These are phyloP conservation scores for Geotrupes spiniger DNA, from an alignment of 2,888 invertebrate genomes.

Conservation along the genomic window DNA sequence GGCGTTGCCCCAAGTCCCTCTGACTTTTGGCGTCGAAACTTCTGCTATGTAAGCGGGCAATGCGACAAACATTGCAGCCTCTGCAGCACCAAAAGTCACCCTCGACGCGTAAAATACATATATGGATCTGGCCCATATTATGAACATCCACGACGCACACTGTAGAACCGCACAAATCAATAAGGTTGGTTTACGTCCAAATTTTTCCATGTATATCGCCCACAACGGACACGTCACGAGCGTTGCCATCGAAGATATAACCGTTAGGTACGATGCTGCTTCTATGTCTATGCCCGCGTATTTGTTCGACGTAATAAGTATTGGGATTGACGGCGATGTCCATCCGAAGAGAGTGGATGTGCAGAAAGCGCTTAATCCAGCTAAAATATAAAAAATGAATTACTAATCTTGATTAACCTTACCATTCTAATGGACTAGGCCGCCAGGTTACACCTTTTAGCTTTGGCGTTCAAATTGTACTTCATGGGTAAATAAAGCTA, in stretches of 20 bases:
- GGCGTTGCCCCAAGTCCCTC: conserved; percentile 39
- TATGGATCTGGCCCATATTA: conserved; percentile 30
- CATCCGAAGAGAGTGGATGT: conserved; percentile 26
- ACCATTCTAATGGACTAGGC: too few species aligned
- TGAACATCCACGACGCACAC: conserved; percentile 31
- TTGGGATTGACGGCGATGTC: conserved; percentile 32
- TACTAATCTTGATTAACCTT: too few species aligned
- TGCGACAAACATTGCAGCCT: conserved; percentile 32
- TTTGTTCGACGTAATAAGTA: conserved; percentile 18
- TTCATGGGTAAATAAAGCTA: too few species aligned
- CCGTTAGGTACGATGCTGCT: conserved; percentile 28
- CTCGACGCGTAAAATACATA: conserved; percentile 38
- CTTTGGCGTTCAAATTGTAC: too few species aligned
- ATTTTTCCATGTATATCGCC: conserved; percentile 21
- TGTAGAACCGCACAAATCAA: conserved; percentile 35
- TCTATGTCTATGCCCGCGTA: conserved; percentile 23
- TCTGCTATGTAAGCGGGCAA: conserved; percentile 36
- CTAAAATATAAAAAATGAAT: too few species aligned
- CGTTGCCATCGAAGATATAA: conserved; percentile 27
- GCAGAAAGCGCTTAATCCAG: too few species aligned
- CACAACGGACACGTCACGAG: conserved; percentile 23
- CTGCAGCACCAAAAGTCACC: conserved; percentile 34
- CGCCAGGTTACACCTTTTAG: too few species aligned
- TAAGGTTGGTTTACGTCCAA: conserved; percentile 32
- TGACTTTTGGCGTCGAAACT: conserved; percentile 36